Percentiles rank a stretch among this genome's conserved stretches.
These are phyloP conservation scores for Myodes glareolus DNA, from an alignment of 2,113 vertebrate genomes.

Conservation along the genomic window DNA sequence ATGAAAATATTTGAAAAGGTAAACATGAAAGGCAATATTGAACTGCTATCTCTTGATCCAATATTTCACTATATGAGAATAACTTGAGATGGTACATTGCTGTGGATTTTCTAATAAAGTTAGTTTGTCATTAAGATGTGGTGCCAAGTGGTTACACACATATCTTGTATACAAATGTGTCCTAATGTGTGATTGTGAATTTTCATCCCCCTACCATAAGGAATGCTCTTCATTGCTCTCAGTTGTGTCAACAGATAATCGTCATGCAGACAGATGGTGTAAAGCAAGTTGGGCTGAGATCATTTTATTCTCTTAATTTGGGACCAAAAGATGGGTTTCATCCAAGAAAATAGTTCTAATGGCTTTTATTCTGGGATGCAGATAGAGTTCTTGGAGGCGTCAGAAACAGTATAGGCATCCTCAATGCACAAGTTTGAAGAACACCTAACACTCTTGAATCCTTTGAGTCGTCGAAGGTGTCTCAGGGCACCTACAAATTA, in stretches of 20 bases:
- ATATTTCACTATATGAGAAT: slow-evolving; percentile 9
- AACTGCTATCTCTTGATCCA: not conserved
- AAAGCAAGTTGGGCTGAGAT: not conserved
- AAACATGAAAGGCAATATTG: not conserved
- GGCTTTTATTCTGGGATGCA: slow-evolving; percentile 37
- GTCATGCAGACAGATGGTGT: not conserved
- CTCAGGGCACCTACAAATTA: not conserved
- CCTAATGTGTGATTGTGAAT: not conserved
- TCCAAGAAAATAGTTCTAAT: slow-evolving; percentile 15
- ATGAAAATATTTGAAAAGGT: not conserved
- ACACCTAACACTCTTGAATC: not conserved
- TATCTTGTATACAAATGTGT: not conserved
- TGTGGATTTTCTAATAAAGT: slow-evolving; percentile 6
- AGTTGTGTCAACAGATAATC: not conserved
- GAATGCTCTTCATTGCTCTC: not conserved
- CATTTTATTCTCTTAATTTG: slow-evolving; percentile 34
- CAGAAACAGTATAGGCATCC: not conserved
- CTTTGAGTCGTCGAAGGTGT: not conserved
- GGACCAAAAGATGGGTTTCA: slow-evolving; percentile 29
- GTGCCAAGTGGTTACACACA: not conserved
- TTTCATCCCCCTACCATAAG: not conserved
- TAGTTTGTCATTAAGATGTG: not conserved
- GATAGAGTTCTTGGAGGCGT: not conserved
- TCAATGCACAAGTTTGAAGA: slow-evolving; percentile 19
- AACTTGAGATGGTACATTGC: not conserved